Conservation (phyloP, 2,797 vertebrate genomes). For the Florisuga fusca region DNA sequence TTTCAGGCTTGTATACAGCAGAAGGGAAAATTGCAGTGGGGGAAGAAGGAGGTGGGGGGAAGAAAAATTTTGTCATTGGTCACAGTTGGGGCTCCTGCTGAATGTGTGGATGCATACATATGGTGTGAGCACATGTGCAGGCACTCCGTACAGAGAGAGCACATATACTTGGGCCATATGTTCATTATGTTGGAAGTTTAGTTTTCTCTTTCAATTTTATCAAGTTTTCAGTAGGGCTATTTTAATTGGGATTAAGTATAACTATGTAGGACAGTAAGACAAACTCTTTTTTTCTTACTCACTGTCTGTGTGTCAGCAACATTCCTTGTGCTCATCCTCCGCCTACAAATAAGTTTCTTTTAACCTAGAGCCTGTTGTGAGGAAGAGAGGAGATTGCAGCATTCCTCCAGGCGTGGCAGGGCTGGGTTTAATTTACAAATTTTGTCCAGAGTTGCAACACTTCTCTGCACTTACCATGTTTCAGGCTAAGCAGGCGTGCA, state of each 20-base stretch:
- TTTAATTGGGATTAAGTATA: not conserved
- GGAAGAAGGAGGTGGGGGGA: no score
- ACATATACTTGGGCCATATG: not conserved
- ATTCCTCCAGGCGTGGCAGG: slow-evolving; percentile 40
- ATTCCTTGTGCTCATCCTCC: slow-evolving; percentile 42
- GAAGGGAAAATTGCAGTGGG: not conserved
- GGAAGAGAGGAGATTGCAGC: slow-evolving; percentile 20
- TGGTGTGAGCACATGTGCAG: not conserved
- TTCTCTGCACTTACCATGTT: not conserved
- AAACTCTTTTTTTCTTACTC: not conserved
- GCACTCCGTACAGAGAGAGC: not conserved
- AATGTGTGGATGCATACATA: not conserved
- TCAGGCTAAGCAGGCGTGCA: not conserved
- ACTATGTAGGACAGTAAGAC: not conserved
- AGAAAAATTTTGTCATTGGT: not conserved
- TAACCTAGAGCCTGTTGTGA: slow-evolving; percentile 33
- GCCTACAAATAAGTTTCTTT: slow-evolving; percentile 22
- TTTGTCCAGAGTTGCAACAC: slow-evolving; percentile 30
- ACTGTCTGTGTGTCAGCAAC: slow-evolving; percentile 32
- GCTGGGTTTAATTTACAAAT: slow-evolving; percentile 39
- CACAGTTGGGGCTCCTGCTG: not conserved
- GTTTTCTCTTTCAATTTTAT: slow-evolving; percentile 15
- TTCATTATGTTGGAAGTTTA: not conserved
- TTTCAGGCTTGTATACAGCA: not conserved
- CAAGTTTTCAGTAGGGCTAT: not conserved